phyloP scores from a whole-genome alignment of 2,113 vertebrate genomes.

The Cathartes aura region DNA sequence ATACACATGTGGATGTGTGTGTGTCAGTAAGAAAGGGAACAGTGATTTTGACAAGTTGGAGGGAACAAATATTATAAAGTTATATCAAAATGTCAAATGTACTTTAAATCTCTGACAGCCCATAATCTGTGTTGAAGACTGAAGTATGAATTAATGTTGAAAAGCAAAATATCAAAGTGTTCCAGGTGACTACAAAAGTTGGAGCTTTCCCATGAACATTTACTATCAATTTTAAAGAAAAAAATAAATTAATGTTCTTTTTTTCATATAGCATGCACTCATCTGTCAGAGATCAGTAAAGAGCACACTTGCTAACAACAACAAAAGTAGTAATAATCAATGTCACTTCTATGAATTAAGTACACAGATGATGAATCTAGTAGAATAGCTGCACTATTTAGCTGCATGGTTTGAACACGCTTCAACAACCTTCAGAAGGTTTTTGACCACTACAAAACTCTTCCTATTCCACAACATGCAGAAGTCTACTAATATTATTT shows the following conservation, averaged over 20 bases:
- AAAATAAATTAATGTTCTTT: not conserved
- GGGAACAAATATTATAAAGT: conserved; percentile 18
- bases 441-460: not conserved
- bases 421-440: not conserved
- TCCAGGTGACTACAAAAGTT: not conserved
- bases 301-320: not conserved
- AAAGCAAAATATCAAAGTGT: conserved; percentile 5
- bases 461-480: not conserved
- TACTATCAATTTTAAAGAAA: not conserved
- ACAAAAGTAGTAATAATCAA: not conserved
- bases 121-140: conserved; percentile 5
- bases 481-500: not conserved
- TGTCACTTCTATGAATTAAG: not conserved
- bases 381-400: not conserved
- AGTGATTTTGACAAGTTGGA: conserved; percentile 46
- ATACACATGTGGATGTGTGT: not conserved
- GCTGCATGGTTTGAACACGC: not conserved
- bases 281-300: not conserved
- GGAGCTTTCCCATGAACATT: not conserved
- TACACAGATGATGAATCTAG: not conserved
- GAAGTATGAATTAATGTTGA: not conserved
- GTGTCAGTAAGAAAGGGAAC: not conserved
- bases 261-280: not conserved
- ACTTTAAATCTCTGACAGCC: conserved; percentile 34
- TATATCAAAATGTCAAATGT: conserved; percentile 28